phyloP scores from a whole-genome alignment of 2,797 vertebrate species.

The Eidolon dupreanum region DNA sequence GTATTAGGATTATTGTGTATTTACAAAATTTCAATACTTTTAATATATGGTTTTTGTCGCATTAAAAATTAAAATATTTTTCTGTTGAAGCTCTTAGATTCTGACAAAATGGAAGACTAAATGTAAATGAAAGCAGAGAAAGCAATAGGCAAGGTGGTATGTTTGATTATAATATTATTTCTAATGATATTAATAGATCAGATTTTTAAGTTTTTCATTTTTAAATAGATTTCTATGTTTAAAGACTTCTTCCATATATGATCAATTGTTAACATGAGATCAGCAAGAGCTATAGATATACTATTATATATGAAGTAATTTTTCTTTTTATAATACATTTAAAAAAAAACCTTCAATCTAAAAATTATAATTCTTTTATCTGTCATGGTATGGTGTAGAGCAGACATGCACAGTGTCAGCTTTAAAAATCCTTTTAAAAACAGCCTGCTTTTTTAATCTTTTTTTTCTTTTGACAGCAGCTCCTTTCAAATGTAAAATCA shows the following conservation, averaged over 20 bases:
- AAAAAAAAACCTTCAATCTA: conserved; percentile 76
- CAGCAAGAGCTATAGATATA: conserved; percentile 81
- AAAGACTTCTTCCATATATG: conserved; percentile 82
- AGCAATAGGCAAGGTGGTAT: conserved; percentile 81
- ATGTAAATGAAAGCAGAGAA: conserved; percentile 83
- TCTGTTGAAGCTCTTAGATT: conserved; percentile 82
- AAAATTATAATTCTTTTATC: conserved; percentile 80
- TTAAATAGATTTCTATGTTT: conserved; percentile 85
- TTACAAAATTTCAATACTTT: conserved; percentile 85
- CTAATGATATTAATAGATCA: conserved; percentile 76
- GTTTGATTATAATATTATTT: conserved; percentile 79
- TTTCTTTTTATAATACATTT: conserved; percentile 81
- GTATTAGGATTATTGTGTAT: conserved; percentile 83
- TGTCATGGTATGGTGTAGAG: conserved; percentile 80
- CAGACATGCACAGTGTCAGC: conserved; percentile 84
- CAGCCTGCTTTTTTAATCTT: conserved; percentile 75
- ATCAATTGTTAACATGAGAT: conserved; percentile 80
- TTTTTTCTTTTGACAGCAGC: conserved; percentile 66
- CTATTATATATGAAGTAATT: conserved; percentile 85
- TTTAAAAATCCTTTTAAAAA: conserved; percentile 87
- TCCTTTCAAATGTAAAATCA: conserved; percentile 80
- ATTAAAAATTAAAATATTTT: conserved; percentile 82
- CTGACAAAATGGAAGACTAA: conserved; percentile 87
- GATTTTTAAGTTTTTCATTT: conserved; percentile 80
- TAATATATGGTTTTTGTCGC: conserved; percentile 75